Conservation (phyloP, 2,797 vertebrate genomes). For the Nannoperca obscura region DNA sequence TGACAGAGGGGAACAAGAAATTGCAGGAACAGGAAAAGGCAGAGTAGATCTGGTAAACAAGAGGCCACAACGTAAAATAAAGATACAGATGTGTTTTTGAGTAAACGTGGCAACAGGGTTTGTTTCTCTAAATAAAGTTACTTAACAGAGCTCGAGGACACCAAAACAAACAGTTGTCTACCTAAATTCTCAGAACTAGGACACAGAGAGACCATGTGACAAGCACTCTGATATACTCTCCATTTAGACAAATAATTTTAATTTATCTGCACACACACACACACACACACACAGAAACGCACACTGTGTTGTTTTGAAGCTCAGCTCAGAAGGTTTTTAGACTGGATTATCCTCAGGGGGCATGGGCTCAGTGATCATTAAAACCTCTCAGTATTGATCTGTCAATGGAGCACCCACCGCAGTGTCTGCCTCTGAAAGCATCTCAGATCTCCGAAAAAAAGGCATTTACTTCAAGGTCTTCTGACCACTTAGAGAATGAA, state of each 20-base stretch:
- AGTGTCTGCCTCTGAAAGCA: constrained; percentile 18
- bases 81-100: constrained; percentile 19
- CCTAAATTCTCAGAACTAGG: constrained; percentile 54
- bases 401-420: constrained; percentile 32
- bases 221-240: constrained; percentile 40
- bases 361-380: constrained; percentile 43
- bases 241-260: constrained; percentile 60
- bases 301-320: constrained; percentile 43
- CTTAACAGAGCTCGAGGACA: constrained; percentile 28
- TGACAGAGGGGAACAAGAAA: background rate
- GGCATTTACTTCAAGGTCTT: constrained; percentile 3
- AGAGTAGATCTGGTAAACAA: constrained; percentile 19
- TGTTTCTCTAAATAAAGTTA: constrained; percentile 39
- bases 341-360: constrained; percentile 63
- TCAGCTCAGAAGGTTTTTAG: constrained; percentile 50
- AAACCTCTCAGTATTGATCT: constrained; percentile 64
- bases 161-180: constrained; percentile 28
- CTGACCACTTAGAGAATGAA: constrained; percentile 5
- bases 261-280: constrained; percentile 21
- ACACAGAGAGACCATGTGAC: constrained; percentile 58
- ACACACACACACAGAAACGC: constrained; percentile 2
- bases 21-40: constrained; percentile 1
- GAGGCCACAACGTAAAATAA: constrained; percentile 26
- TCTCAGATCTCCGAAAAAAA: constrained; percentile 30
- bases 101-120: constrained; percentile 23